Evolutionary conservation across 2,113 vertebrate species (phyloP), one percentile per base, ranked within the genome.

Genomic region (Junco hyemalis): DNA sequence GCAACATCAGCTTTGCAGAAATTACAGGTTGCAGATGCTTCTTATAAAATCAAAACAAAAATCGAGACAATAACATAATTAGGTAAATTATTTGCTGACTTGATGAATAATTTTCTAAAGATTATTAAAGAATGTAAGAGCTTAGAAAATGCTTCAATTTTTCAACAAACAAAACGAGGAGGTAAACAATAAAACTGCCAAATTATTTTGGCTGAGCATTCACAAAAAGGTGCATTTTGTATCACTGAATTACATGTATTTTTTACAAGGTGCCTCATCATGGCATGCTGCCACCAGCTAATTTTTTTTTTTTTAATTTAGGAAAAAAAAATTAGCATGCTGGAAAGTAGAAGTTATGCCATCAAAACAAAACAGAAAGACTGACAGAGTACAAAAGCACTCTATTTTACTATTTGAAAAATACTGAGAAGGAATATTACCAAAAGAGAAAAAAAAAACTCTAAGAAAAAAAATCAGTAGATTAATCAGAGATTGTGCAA

Each of bases 11-110:
- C 60, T 83, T 64, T 64, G 51, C 51, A 78, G 51, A 95, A 95
- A 96, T 95, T 90, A 81, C 71, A 93, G 82, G 92, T 56, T 96
- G 87, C 79, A 74, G 74, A 91, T 31, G 63, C 78, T 94, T 81
- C 74, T 93, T 65, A 63, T 31, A 90, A 95, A 96, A 91, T 78
- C 79, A 90, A 93, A 92, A 83, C 60, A 83, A 85, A 80, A 90
- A 81, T 12, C 3, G 44, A 90, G 90, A 74, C 93, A 90, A 90
- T 60, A 92, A 92, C 47, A 25, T 81, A 90, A 95, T 94, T 94
- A 88, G 72, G 80, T 88, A 94, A 94, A 95, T 94, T 74, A 96
- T 90, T 95, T 96, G 64, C 69, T 93, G 93, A 90, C 64, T 96
- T 81, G 56, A 97, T 89, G 73, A 93, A 93, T 95, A 93, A 94